Conservation (phyloP, 2,888 invertebrate species). For the Trissolcus japonicus region DNA sequence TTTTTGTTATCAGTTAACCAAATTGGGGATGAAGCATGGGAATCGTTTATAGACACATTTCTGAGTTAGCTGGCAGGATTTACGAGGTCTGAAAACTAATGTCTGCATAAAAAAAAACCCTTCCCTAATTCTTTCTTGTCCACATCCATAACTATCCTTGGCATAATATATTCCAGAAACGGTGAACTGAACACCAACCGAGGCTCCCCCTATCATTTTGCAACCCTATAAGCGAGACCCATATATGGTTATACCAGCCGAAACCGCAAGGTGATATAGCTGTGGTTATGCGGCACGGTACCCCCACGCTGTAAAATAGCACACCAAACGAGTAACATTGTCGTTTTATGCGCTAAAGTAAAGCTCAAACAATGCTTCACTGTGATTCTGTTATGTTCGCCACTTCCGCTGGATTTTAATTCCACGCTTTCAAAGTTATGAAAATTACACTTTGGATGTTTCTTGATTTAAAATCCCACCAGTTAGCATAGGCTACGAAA, state of each 20-base stretch:
- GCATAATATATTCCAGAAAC: slow-evolving; percentile 62
- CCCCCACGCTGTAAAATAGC: slow-evolving; percentile 54
- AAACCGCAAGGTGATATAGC: slow-evolving; percentile 66
- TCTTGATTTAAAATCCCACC: slow-evolving; percentile 26
- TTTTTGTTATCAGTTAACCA: background rate
- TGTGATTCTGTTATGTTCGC: slow-evolving; percentile 29
- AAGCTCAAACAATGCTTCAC: slow-evolving; percentile 52
- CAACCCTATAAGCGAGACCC: slow-evolving; percentile 12
- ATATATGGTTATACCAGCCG: slow-evolving; percentile 50
- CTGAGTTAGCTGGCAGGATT: slow-evolving; percentile 37
- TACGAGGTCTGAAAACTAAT: slow-evolving; percentile 47
- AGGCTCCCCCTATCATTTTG: slow-evolving; percentile 27
- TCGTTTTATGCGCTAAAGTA: slow-evolving; percentile 51
- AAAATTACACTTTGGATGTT: slow-evolving; percentile 28
- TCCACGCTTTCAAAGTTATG: slow-evolving; percentile 31
- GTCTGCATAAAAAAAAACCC: slow-evolving; percentile 28
- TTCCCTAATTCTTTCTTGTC: slow-evolving; percentile 32
- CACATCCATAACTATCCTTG: slow-evolving; percentile 38
- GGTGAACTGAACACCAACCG: slow-evolving; percentile 59
- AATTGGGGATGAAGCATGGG: slow-evolving; percentile 21
- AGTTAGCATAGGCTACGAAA: slow-evolving; percentile 8
- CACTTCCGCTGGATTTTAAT: slow-evolving; percentile 48
- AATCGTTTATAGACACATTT: slow-evolving; percentile 34
- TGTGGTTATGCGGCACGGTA: slow-evolving; percentile 64
- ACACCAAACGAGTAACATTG: slow-evolving; percentile 61